Percentiles rank a stretch among this genome's conserved stretches.
These are phyloP conservation scores for Bemisia tabaci DNA, from an alignment of 1,140 invertebrate species.

Conservation along the genomic window DNA sequence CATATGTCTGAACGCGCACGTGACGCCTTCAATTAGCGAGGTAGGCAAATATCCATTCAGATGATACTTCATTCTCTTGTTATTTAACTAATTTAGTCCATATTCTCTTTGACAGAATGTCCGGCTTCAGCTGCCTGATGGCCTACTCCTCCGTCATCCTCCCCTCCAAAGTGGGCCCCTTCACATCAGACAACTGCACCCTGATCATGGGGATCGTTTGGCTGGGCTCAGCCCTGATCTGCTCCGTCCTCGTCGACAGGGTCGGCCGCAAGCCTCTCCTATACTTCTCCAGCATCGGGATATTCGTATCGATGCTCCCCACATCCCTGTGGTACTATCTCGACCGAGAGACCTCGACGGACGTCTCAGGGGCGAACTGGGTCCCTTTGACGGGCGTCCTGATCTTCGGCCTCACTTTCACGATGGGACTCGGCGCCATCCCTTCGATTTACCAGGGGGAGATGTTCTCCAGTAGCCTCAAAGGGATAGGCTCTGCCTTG, in stretches of 20 bases:
- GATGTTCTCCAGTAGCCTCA: conserved; percentile 17
- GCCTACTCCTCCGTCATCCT: conserved; percentile 22
- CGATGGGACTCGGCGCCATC: conserved; percentile 7
- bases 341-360: neutral
- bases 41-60: too few relatives aligned
- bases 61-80: too few relatives aligned
- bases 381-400: conserved; percentile 8
- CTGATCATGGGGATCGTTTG: conserved; percentile 20
- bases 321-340: conserved; percentile 13
- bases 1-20: too few relatives aligned
- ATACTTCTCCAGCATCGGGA: conserved; percentile 27
- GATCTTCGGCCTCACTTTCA: conserved; percentile 5
- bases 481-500: conserved; percentile 14
- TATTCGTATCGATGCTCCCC: conserved; percentile 6
- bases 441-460: conserved; percentile 15
- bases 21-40: too few relatives aligned
- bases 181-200: conserved; percentile 9
- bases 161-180: conserved; percentile 15
- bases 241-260: conserved; percentile 33
- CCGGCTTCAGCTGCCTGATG: conserved; percentile 20
- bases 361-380: conserved; percentile 5
- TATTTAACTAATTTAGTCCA: too few relatives aligned
- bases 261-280: conserved; percentile 33
- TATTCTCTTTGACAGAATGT: too few relatives aligned
- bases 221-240: conserved; percentile 21